Base-by-base conservation (phyloP, 2,797 vertebrate genomes). In the Myripristis jacobus region DNA sequence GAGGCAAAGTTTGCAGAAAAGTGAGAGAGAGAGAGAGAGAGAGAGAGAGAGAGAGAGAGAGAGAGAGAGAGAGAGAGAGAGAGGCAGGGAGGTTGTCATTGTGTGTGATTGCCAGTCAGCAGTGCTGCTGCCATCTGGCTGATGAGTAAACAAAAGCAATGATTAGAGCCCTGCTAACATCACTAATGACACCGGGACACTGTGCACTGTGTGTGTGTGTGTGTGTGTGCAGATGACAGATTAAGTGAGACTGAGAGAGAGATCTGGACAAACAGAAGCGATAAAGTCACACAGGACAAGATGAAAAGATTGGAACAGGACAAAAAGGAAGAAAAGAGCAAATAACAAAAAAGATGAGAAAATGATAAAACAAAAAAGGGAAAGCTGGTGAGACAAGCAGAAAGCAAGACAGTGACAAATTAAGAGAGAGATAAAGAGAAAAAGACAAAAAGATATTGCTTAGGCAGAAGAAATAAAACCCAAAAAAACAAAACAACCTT, bases 61-160 rank as follows among this genome's bases (percentile, higher is more conserved):
- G 7, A 13, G n/a, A 21, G 34, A 38, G 55, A 41, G 19, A 38
- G 16, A 22, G 19, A 38, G 12, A 41, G 27, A 18, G 18, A n/a
- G 9, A 29, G 16, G 25, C 9, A 18, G 52, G 18, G 27, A 8
- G 52, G 18, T 55, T 55, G 27, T 29, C 27, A 61, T 6, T 44
- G 38, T 44, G 6, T 29, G 18, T 55, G 25, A 55, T 9, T 29
- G 27, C 27, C 27, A 55, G 27, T 55, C 25, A 18, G 52, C 25
- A 29, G 52, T 55, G 12, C 27, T 55, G 64, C 76, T 65, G 74
- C 76, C 81, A 80, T 70, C 70, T 82, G 81, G 71, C 71, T 80
- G 77, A 82, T 84, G 77, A 77, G 74, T 82, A 84, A 87, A 83
- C 77, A 84, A 70, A 75, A 70, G 56, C 34, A 7, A 58, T 55